Evolutionary conservation across 2,113 vertebrate genomes (phyloP).

Genomic region (Mixornis gularis): DNA sequence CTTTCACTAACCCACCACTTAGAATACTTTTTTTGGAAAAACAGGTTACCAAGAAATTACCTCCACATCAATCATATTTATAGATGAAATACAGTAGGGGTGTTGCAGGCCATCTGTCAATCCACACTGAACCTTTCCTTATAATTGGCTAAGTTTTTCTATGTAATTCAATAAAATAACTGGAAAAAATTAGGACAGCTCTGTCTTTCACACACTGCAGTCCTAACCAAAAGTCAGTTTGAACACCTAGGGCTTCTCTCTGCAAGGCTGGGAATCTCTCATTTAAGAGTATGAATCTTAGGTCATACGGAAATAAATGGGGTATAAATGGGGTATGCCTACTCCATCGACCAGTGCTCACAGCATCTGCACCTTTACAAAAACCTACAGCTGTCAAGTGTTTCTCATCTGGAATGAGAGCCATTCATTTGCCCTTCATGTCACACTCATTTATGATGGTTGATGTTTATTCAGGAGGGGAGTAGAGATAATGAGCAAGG

Average conservation of each 20-base stretch:
- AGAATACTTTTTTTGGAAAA: constrained; percentile 50
- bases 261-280: background rate
- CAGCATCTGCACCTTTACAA: background rate
- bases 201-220: background rate
- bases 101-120: constrained; percentile 60
- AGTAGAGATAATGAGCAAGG: background rate
- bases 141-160: constrained; percentile 21
- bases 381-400: background rate
- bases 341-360: background rate
- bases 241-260: background rate
- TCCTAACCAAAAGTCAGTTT: background rate
- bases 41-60: constrained; percentile 60
- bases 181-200: background rate
- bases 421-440: background rate
- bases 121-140: constrained; percentile 38
- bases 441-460: background rate
- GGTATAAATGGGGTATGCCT: background rate
- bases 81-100: constrained; percentile 43
- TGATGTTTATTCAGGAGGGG: constrained; percentile 32
- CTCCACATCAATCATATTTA: constrained; percentile 63
- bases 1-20: constrained; percentile 62
- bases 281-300: background rate
- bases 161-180: constrained; percentile 12
- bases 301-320: background rate
- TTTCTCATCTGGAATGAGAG: background rate